Evolutionary conservation across 2,113 vertebrate genomes (phyloP).

Genomic region (Campylomormyrus numenius): DNA sequence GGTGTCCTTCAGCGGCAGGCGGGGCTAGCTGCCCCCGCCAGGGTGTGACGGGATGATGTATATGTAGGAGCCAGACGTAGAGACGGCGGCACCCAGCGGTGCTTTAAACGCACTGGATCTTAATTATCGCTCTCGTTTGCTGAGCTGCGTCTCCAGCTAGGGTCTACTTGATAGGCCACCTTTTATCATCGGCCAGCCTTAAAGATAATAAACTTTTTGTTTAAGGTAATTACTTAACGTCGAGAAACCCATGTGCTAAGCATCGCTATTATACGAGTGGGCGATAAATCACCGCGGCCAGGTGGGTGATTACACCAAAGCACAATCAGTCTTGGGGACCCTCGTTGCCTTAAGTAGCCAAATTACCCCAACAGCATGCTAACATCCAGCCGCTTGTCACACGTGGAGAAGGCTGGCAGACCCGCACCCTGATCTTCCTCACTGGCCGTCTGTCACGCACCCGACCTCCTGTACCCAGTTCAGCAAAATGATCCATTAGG

Average conservation of each 20-base stretch:
- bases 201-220: slow-evolving; percentile 77
- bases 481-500: slow-evolving; percentile 70
- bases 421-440: slow-evolving; percentile 29
- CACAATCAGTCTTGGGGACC: slow-evolving; percentile 72
- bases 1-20: not conserved
- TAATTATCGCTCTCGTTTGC: slow-evolving; percentile 60
- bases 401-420: slow-evolving; percentile 28
- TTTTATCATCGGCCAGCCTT: slow-evolving; percentile 67
- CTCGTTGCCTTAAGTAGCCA: slow-evolving; percentile 69
- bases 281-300: slow-evolving; percentile 73
- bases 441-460: slow-evolving; percentile 57
- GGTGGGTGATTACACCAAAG: slow-evolving; percentile 72
- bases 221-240: slow-evolving; percentile 82
- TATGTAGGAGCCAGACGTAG: not conserved
- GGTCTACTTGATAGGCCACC: slow-evolving; percentile 54
- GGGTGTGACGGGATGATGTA: not conserved
- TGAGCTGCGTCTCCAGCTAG: slow-evolving; percentile 24
- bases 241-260: slow-evolving; percentile 74
- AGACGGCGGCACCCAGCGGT: slow-evolving; percentile 46
- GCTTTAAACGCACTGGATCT: slow-evolving; percentile 60
- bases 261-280: slow-evolving; percentile 69
- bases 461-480: slow-evolving; percentile 49
- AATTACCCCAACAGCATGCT: slow-evolving; percentile 72
- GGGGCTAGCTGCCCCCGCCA: slow-evolving; percentile 1
- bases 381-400: slow-evolving; percentile 55